phyloP scores from a whole-genome alignment of 2,113 vertebrate genomes.

The Sylvilagus bachmani region DNA sequence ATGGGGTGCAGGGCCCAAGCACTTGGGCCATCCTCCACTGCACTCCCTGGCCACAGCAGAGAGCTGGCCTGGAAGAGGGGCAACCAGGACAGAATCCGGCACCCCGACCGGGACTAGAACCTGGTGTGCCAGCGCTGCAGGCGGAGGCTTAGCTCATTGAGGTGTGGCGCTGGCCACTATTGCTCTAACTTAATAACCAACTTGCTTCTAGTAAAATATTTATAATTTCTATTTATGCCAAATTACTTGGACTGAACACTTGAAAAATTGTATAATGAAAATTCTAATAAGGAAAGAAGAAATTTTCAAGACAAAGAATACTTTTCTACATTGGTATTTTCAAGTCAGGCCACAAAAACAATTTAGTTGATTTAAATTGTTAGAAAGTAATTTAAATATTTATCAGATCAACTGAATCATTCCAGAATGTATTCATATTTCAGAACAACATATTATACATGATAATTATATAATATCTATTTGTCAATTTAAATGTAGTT shows the following conservation, averaged over 20 bases:
- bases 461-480: not conserved
- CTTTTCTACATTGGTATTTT: not conserved
- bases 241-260: not conserved
- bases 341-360: not conserved
- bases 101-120: no score
- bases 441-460: not conserved
- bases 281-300: not conserved
- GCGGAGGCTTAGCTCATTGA: no score
- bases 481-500: not conserved
- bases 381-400: slow-evolving; percentile 5
- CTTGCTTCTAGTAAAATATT: slow-evolving; percentile 14
- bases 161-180: no score
- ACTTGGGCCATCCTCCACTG: no score
- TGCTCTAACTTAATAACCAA: slow-evolving; percentile 18
- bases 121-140: no score
- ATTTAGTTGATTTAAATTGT: slow-evolving; percentile 6
- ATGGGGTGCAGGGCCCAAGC: no score
- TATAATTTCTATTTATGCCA: not conserved
- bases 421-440: not conserved
- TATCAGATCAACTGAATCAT: not conserved
- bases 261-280: slow-evolving; percentile 36
- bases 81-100: no score
- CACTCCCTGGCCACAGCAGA: no score
- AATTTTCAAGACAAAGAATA: not conserved
- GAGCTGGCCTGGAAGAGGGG: no score